These are phyloP conservation scores for Hippocampus abdominalis DNA, from an alignment of 2,113 vertebrate genomes.

Conservation along the genomic window DNA sequence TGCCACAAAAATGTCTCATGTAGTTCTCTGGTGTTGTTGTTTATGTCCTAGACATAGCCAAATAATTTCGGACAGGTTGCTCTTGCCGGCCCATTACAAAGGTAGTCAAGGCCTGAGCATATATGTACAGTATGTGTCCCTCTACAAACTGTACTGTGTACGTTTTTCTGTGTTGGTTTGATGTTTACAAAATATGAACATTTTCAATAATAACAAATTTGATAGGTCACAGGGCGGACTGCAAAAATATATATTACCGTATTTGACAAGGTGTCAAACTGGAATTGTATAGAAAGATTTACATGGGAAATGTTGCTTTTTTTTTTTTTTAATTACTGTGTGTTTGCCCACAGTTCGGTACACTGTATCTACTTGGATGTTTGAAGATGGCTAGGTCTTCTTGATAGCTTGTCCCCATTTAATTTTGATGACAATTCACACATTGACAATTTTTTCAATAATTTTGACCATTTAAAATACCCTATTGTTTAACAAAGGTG, in stretches of 20 bases:
- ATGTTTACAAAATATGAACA: constrained; percentile 46
- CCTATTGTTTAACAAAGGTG: neutral
- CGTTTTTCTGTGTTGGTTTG: constrained; percentile 42
- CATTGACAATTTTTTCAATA: neutral
- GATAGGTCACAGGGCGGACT: constrained; percentile 4
- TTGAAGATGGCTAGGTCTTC: neutral
- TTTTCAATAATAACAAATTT: constrained; percentile 33
- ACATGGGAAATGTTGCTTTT: neutral
- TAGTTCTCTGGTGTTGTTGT: constrained; percentile 12
- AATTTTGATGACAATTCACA: neutral
- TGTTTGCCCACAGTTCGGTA: neutral
- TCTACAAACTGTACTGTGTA: constrained; percentile 38
- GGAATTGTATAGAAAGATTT: neutral
- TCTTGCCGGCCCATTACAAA: neutral
- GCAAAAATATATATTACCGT: constrained; percentile 12
- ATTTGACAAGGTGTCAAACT: neutral
- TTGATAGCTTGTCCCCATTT: neutral
- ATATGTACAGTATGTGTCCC: constrained; percentile 22
- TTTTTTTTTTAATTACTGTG: neutral
- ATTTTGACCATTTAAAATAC: neutral
- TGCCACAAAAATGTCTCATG: neutral
- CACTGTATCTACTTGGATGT: neutral
- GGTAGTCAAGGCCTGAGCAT: constrained; percentile 27
- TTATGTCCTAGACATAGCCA: constrained; percentile 32
- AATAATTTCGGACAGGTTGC: constrained; percentile 27